These are phyloP conservation scores for Malachius bipustulatus DNA, from an alignment of 2,888 invertebrate species.

Conservation along the genomic window DNA sequence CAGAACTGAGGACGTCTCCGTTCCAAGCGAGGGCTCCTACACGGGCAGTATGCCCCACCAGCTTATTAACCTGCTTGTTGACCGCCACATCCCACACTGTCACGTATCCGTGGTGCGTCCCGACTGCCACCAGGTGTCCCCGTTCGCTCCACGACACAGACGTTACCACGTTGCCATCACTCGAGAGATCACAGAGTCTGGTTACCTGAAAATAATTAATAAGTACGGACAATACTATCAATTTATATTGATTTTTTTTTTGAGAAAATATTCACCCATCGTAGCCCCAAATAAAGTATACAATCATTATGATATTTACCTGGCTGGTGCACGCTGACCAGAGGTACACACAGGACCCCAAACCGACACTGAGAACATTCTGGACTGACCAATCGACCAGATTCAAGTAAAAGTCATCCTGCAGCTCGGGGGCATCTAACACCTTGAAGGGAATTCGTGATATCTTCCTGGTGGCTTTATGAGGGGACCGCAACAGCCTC, in stretches of 20 bases:
- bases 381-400: conserved; percentile 99
- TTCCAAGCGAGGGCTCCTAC: conserved; percentile 96
- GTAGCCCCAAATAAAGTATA: too few species aligned
- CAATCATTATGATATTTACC: too few species aligned
- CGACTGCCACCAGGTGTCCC: conserved; percentile 93
- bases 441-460: conserved; percentile 98
- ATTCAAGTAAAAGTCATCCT: conserved; percentile 98
- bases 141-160: conserved; percentile 99
- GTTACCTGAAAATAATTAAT: conserved; percentile 73
- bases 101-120: conserved; percentile 92
- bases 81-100: conserved; percentile 97
- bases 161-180: conserved; percentile 90
- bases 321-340: conserved; percentile 99
- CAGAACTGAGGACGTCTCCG: conserved; percentile 91
- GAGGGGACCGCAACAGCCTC: conserved; percentile 82
- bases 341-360: conserved; percentile 94
- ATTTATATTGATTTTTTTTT: conserved; percentile 8
- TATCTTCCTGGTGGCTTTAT: conserved; percentile 97
- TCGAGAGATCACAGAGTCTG: conserved; percentile 85
- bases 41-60: conserved; percentile 84
- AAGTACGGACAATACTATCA: too few species aligned
- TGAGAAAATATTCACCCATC: too few species aligned
- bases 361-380: conserved; percentile 94
- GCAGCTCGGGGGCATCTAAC: conserved; percentile 89
- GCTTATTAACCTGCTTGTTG: conserved; percentile 81